phyloP scores from a whole-genome alignment of 2,888 invertebrate species.

The Digitonthophagus gazella region DNA sequence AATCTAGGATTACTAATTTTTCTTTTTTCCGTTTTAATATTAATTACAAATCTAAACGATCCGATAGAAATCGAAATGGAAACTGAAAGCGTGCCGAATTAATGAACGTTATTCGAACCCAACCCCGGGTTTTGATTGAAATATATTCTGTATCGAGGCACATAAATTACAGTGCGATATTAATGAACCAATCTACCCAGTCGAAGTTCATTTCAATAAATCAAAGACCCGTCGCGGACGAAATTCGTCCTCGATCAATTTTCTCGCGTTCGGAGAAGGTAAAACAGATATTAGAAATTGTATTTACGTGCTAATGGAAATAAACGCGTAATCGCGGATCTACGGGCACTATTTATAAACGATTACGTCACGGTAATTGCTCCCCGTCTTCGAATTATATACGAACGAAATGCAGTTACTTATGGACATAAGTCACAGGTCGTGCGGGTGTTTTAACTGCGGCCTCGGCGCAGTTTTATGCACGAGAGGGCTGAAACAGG shows the following conservation, averaged over 20 bases:
- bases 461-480: neutral
- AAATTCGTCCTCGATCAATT: neutral
- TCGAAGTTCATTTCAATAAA: neutral
- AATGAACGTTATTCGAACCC: neutral
- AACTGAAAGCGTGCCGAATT: neutral
- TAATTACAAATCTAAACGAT: neutral
- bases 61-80: neutral
- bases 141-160: neutral
- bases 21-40: no score
- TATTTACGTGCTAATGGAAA: neutral
- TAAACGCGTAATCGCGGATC: neutral
- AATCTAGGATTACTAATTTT: no score
- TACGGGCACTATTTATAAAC: neutral
- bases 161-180: neutral
- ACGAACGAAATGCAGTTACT: neutral
- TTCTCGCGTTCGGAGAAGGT: neutral
- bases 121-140: neutral
- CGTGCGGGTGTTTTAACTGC: slow-evolving; percentile 2
- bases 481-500: neutral
- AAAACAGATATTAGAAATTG: neutral
- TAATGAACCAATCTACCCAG: neutral
- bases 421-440: neutral
- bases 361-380: neutral
- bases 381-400: neutral
- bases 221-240: neutral